A percentile compares a stretch with the other conserved stretches of the same genome.
Evolutionary conservation across 2,888 invertebrate species (phyloP).

Genomic region (Encarsia formosa): DNA sequence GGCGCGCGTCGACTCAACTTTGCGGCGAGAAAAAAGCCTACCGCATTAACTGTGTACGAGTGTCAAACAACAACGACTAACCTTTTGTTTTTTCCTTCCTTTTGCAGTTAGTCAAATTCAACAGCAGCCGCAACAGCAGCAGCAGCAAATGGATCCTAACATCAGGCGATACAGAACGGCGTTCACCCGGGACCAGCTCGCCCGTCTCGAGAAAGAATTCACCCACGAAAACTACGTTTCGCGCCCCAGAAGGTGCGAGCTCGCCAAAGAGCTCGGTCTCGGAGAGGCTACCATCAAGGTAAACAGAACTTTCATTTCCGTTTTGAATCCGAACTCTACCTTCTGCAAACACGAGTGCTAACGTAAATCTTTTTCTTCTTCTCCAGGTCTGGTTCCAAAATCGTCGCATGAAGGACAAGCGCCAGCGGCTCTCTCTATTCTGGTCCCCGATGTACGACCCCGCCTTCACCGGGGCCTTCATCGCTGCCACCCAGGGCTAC

Average conservation of each 20-base stretch:
- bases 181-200: slow-evolving; percentile 91
- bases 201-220: slow-evolving; percentile 91
- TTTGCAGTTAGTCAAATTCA: neutral
- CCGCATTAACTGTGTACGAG: too few relatives aligned
- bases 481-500: slow-evolving; percentile 69
- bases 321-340: neutral
- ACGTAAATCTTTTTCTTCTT: slow-evolving; percentile 21
- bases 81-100: neutral
- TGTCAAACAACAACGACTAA: too few relatives aligned
- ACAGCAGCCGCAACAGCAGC: neutral
- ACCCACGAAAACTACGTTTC: slow-evolving; percentile 97
- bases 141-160: slow-evolving; percentile 56
- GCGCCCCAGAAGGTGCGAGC: slow-evolving; percentile 87
- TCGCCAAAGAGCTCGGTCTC: slow-evolving; percentile 86
- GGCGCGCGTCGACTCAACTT: too few relatives aligned
- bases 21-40: too few relatives aligned
- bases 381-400: slow-evolving; percentile 96
- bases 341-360: neutral
- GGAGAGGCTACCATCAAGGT: slow-evolving; percentile 99
- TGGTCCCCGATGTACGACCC: slow-evolving; percentile 98
- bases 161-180: slow-evolving; percentile 92
- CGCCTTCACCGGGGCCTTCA: slow-evolving; percentile 84
- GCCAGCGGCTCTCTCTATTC: slow-evolving; percentile 87
- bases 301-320: slow-evolving; percentile 30
- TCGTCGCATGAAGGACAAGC: slow-evolving; percentile 94